Base-by-base conservation (phyloP, 2,797 vertebrate species). In the Chaenodraco wilsoni region DNA sequence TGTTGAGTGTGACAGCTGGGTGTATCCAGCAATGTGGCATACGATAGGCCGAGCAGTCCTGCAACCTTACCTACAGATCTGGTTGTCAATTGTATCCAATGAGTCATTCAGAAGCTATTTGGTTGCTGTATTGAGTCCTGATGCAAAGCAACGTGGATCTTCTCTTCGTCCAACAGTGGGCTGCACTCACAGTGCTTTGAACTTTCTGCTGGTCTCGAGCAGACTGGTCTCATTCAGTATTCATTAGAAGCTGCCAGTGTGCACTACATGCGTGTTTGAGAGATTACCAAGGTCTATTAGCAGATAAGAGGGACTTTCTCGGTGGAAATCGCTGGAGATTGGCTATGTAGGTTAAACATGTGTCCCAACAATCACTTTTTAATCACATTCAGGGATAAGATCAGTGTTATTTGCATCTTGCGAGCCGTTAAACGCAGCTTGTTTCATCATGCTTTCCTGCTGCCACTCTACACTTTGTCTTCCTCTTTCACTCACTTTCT, bases 221-320 rank as follows among this genome's bases (percentile, higher is more conserved):
- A 65, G 63, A 71, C 67, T 64, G 3, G 41, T 71, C 78, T 83
- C 62, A 84, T 79, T 81, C 73, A 70, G 73, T 78, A 76, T 88
- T 90, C 84, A 87, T 82, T 69, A 82, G 71, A 68, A 75, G 67
- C 78, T 69, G 60, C 75, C 63, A 51, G 76, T 46, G 50, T 84
- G 74, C 54, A 61, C 45, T 76, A 71, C 77, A 86, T 79, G 84
- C 60, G n/a, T 90, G 88, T 87, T 75, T 75, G 75, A 85, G 77
- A 81, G 88, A 90, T 92, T 91, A 90, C 65, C 9, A 45, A 80
- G 79, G 78, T 84, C 89, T 87, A 88, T 93, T 89, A 93, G 82
- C 81, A 90, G 90, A 92, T 90, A 87, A 91, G 69, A 85, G 80
- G 73, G 79, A 83, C 84, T 83, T 91, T 91, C 85, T 87, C 59